phyloP scores from a whole-genome alignment of 2,888 invertebrate species.

The Meta bourneti region DNA sequence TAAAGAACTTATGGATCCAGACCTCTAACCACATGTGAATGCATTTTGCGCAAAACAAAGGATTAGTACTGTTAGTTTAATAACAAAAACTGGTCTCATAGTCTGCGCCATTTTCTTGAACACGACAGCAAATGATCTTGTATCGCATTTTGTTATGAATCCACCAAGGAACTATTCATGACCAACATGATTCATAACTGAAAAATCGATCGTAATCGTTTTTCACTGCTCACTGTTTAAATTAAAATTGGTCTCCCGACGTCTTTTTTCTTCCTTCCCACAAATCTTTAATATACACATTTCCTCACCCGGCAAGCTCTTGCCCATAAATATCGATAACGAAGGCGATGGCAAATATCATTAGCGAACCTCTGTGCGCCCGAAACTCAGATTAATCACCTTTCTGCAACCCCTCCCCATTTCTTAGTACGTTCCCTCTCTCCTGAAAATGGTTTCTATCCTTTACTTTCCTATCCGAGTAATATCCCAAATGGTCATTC shows the following conservation, averaged over 20 bases:
- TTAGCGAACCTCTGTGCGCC: slow-evolving; percentile 41
- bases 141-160: too few species aligned
- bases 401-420: background rate
- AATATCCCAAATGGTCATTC: slow-evolving; percentile 1
- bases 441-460: slow-evolving; percentile 1
- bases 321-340: slow-evolving; percentile 42
- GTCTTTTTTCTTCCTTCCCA: background rate
- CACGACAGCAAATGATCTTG: too few species aligned
- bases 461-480: background rate
- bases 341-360: slow-evolving; percentile 52
- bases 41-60: too few species aligned
- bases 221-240: background rate
- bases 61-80: too few species aligned
- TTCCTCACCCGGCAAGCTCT: background rate
- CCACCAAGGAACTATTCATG: too few species aligned
- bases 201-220: background rate
- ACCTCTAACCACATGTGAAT: too few species aligned
- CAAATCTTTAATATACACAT: slow-evolving; percentile 27
- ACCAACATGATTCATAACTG: too few species aligned
- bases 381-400: slow-evolving; percentile 54
- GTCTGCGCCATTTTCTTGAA: too few species aligned
- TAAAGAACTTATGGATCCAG: too few species aligned
- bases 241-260: background rate
- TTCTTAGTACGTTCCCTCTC: background rate
- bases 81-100: too few species aligned